Evolutionary conservation across 2,113 vertebrate species (phyloP).

Genomic region (Struthio camelus): DNA sequence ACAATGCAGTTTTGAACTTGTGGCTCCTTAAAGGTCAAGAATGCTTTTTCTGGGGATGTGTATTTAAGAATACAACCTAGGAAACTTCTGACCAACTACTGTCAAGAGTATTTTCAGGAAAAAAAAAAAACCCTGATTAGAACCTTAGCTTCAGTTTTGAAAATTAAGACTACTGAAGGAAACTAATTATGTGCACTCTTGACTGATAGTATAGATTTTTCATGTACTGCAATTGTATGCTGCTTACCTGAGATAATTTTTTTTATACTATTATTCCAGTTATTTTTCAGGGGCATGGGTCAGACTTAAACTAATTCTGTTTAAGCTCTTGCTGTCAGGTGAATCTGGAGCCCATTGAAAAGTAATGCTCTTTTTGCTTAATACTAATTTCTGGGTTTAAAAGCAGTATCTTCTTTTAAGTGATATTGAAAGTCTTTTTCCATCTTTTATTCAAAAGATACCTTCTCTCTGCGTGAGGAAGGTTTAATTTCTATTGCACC

Average conservation of each 20-base stretch:
- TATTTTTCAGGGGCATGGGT: background rate
- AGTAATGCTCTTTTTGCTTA: background rate
- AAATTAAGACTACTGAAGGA: background rate
- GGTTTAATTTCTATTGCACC: background rate
- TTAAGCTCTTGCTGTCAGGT: background rate
- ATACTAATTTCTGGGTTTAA: background rate
- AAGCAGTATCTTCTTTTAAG: background rate
- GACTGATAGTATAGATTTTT: background rate
- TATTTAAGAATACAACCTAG: background rate
- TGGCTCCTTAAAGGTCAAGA: background rate
- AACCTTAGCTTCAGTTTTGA: background rate
- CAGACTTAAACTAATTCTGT: background rate
- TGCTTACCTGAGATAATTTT: too few relatives aligned
- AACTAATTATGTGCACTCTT: background rate
- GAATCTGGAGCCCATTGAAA: background rate
- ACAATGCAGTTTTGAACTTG: background rate
- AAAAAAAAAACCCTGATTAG: background rate
- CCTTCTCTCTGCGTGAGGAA: background rate
- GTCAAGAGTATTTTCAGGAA: background rate
- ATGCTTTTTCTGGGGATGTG: background rate
- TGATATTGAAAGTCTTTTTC: background rate
- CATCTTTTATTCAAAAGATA: background rate
- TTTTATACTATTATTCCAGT: too few relatives aligned
- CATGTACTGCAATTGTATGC: background rate
- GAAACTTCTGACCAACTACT: background rate